These are phyloP conservation scores for Dynastes maya DNA, from an alignment of 2,888 invertebrate species.

Conservation along the genomic window DNA sequence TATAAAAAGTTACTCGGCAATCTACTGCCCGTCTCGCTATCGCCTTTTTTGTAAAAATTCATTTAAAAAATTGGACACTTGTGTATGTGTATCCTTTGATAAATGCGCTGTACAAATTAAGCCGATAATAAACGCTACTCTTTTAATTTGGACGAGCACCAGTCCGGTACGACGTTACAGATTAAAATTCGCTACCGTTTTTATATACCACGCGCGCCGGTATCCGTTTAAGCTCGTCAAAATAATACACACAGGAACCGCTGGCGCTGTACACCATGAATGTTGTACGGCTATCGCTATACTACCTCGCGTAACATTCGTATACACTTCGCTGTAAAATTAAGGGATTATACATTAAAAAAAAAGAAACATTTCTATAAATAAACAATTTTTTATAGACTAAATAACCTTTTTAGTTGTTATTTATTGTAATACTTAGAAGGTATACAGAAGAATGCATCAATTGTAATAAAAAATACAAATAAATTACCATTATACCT, in stretches of 20 bases:
- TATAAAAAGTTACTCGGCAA: background rate
- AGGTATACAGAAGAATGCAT: too few species aligned
- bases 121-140: background rate
- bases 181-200: conserved; percentile 17
- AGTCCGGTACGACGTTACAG: background rate
- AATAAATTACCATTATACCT: too few species aligned
- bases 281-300: background rate
- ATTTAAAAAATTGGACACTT: background rate
- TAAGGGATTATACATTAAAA: too few species aligned
- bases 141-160: background rate
- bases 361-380: too few species aligned
- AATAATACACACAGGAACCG: too few species aligned
- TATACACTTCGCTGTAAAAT: background rate
- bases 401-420: too few species aligned
- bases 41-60: conserved; percentile 2
- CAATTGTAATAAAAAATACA: too few species aligned
- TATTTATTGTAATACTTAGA: too few species aligned
- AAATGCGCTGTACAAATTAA: background rate
- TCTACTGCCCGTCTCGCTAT: background rate
- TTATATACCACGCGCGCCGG: background rate
- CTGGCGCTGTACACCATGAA: background rate
- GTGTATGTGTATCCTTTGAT: background rate
- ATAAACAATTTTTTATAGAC: too few species aligned
- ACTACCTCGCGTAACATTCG: background rate
- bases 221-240: conserved; percentile 11